Conservation (phyloP, 2,113 vertebrate species). For the Origma solitaria region DNA sequence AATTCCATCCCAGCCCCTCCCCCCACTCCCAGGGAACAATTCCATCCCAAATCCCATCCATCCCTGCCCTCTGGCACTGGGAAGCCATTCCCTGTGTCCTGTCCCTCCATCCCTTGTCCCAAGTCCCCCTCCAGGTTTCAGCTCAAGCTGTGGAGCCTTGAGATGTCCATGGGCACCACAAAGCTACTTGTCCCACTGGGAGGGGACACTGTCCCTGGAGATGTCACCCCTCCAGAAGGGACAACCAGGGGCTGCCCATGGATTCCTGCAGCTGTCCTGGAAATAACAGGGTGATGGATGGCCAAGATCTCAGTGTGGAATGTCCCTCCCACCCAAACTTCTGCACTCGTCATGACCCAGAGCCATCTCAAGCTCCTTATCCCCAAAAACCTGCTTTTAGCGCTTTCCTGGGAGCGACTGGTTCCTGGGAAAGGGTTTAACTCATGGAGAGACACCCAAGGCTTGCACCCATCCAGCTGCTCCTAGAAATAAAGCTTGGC, state of each 20-base stretch:
- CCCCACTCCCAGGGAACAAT: not conserved
- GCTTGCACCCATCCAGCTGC: not conserved
- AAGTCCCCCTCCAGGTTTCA: not conserved
- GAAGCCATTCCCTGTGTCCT: not conserved
- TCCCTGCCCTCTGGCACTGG: not conserved
- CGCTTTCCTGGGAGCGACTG: not conserved
- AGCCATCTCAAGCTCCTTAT: not conserved
- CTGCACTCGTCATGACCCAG: not conserved
- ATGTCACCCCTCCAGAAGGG: not conserved
- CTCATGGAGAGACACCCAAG: not conserved
- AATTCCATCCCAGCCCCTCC: accelerated
- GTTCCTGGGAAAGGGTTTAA: not conserved
- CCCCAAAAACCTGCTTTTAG: not conserved
- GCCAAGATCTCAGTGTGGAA: not conserved
- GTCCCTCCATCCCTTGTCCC: not conserved
- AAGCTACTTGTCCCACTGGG: not conserved
- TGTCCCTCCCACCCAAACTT: not conserved
- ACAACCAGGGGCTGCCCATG: not conserved
- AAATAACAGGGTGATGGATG: not conserved
- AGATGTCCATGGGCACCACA: not conserved
- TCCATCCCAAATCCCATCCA: not conserved
- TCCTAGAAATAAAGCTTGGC: not conserved
- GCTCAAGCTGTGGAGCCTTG: not conserved
- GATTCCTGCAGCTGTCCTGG: not conserved
- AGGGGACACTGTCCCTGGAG: not conserved